Percentiles rank a stretch among this genome's conserved stretches.
phyloP scores from a whole-genome alignment of 2,113 vertebrate genomes.

The Dicerorhinus sumatrensis region DNA sequence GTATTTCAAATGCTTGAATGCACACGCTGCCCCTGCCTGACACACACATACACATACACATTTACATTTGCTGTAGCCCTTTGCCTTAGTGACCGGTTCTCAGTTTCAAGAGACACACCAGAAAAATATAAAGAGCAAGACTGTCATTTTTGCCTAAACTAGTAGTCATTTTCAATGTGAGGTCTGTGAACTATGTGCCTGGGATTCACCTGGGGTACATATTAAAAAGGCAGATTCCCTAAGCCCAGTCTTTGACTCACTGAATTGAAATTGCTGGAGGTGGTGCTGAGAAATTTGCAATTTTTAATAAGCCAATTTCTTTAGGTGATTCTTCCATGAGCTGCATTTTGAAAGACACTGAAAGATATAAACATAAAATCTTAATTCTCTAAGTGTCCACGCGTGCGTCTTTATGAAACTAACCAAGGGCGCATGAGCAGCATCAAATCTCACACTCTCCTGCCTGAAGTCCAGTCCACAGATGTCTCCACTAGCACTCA shows the following conservation, averaged over 20 bases:
- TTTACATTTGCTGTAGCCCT: background rate
- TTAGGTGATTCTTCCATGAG: background rate
- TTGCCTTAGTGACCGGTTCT: background rate
- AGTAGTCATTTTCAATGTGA: background rate
- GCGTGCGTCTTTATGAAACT: background rate
- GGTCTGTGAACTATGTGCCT: background rate
- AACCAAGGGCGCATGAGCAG: background rate
- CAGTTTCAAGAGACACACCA: background rate
- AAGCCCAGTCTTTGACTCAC: background rate
- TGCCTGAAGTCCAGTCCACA: background rate
- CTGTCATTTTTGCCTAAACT: background rate
- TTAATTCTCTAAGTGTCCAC: background rate
- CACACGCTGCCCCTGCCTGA: too few species aligned
- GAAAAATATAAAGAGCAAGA: background rate
- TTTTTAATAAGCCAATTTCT: background rate
- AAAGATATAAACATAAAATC: background rate
- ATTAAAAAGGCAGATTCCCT: background rate
- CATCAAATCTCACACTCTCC: background rate
- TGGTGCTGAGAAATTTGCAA: background rate
- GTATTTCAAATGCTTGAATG: background rate
- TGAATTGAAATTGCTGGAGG: background rate
- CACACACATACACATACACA: background rate
- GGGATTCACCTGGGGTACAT: background rate
- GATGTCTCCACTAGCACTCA: background rate
- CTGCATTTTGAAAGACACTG: background rate